phyloP scores from a whole-genome alignment of 1,140 invertebrate genomes.

The Asbolus verrucosus region DNA sequence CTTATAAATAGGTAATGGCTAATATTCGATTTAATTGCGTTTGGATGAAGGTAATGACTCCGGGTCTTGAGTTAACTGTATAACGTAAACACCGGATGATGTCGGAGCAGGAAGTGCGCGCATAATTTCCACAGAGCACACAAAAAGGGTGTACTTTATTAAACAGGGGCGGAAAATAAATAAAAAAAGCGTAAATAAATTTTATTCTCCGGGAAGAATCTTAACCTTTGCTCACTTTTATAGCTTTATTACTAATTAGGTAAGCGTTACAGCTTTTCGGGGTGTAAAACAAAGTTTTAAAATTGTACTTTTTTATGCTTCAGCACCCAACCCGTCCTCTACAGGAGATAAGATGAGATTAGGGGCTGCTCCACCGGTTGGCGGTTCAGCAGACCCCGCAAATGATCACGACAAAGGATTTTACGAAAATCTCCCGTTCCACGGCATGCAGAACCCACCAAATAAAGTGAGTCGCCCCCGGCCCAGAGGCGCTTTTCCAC shows the following conservation, averaged over 20 bases:
- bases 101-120: too few species aligned
- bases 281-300: constrained; percentile 10
- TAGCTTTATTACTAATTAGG: constrained; percentile 40
- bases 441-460: constrained; percentile 89
- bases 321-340: constrained; percentile 68
- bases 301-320: constrained; percentile 57
- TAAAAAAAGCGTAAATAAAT: background rate
- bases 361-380: constrained; percentile 62
- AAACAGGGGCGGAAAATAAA: too few species aligned
- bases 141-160: too few species aligned
- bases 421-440: constrained; percentile 94
- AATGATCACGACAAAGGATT: constrained; percentile 75
- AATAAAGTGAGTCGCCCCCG: constrained; percentile 80
- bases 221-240: constrained; percentile 17
- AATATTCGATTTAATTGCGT: too few species aligned
- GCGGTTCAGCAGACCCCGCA: constrained; percentile 65
- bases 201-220: constrained; percentile 2
- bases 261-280: constrained; percentile 11
- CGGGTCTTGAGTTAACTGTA: too few species aligned
- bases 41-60: too few species aligned
- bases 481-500: constrained; percentile 18
- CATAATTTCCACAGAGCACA: too few species aligned
- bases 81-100: too few species aligned
- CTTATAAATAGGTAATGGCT: too few species aligned
- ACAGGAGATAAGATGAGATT: constrained; percentile 67